These are phyloP conservation scores for Mionectes macconnelli DNA, from an alignment of 2,113 vertebrate genomes.

Conservation along the genomic window DNA sequence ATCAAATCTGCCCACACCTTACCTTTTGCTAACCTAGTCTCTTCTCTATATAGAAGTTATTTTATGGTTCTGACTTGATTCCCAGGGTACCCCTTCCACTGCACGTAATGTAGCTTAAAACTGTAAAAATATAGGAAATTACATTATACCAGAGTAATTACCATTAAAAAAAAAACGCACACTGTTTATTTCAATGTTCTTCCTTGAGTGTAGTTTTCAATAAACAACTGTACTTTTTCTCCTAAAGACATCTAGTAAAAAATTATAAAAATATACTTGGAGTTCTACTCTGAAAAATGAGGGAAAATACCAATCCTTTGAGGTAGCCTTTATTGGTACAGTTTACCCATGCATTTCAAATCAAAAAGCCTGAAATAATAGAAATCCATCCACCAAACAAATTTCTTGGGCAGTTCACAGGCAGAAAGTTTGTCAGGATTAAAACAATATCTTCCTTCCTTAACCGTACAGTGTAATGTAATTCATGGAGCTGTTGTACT, in stretches of 20 bases:
- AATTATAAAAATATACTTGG: background rate
- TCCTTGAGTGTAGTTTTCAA: background rate
- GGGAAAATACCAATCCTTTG: background rate
- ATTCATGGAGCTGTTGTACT: background rate
- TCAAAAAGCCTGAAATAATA: background rate
- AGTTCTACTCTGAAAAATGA: background rate
- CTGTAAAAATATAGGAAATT: background rate
- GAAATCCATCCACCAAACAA: background rate
- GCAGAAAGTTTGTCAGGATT: background rate
- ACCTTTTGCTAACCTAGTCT: background rate
- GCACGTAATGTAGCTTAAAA: background rate
- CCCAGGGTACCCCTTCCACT: background rate
- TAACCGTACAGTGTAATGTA: background rate
- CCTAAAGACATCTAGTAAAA: background rate
- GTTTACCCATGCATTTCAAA: background rate
- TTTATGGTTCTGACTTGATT: background rate
- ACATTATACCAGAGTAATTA: background rate
- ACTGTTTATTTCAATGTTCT: background rate
- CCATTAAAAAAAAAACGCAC: fast-evolving
- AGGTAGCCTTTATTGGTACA: background rate
- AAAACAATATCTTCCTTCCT: background rate
- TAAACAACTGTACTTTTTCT: background rate
- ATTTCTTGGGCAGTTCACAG: background rate
- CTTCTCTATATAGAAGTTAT: background rate
- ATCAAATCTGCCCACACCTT: background rate